phyloP scores from a whole-genome alignment of 1,140 invertebrate species.

The Araneus ventricosus region DNA sequence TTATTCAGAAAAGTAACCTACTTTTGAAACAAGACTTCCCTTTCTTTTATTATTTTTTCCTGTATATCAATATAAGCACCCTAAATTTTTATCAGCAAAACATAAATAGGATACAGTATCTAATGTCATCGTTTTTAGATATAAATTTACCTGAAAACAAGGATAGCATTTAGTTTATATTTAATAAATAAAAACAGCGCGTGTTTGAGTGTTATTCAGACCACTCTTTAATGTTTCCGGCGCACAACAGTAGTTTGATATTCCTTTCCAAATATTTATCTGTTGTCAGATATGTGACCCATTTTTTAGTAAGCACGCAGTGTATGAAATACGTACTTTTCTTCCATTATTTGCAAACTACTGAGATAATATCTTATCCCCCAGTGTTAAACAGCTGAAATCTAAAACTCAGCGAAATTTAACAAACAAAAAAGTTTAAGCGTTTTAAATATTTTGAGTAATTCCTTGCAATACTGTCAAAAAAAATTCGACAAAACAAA shows the following conservation, averaged over 20 bases:
- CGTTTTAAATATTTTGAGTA: neutral
- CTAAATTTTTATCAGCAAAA: no score
- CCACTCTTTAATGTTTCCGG: neutral
- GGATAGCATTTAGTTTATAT: no score
- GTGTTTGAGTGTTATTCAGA: neutral
- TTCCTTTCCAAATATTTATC: neutral
- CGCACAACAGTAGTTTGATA: neutral
- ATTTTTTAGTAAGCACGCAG: conserved; percentile 8
- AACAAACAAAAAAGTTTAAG: neutral
- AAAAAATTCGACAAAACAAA: neutral
- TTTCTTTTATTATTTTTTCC: no score
- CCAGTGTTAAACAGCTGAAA: neutral
- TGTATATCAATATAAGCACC: no score
- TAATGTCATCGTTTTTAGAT: no score
- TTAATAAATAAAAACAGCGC: no score
- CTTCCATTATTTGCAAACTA: neutral
- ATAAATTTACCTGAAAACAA: no score
- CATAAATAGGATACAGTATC: no score
- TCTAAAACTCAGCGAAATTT: neutral
- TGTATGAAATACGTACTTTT: neutral
- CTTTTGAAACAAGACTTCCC: no score
- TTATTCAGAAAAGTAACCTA: no score
- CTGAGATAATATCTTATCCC: conserved; percentile 13
- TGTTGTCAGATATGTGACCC: conserved; percentile 10
- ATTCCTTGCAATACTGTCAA: neutral